Conservation (phyloP, 2,888 invertebrate genomes). For the Suillia variegata region DNA sequence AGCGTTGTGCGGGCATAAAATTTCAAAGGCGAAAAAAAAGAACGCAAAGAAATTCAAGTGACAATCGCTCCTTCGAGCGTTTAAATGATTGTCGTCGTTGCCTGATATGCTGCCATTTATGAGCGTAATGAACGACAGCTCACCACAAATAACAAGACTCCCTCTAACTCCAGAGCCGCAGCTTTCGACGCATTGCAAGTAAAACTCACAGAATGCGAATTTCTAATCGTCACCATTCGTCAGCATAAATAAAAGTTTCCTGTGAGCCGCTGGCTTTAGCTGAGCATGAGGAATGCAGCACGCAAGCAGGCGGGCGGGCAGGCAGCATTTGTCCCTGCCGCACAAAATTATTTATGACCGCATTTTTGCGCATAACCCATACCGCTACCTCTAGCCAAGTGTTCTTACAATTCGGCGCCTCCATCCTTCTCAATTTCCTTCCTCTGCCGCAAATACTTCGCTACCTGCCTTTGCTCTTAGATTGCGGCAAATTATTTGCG, state of each 20-base stretch:
- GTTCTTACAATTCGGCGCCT: no score
- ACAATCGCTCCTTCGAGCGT: slow-evolving; percentile 43
- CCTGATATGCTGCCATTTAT: slow-evolving; percentile 53
- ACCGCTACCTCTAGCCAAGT: no score
- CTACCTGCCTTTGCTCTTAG: background rate
- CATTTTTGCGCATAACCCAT: background rate
- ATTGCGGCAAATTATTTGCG: slow-evolving; percentile 12
- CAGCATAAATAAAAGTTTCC: slow-evolving; percentile 43
- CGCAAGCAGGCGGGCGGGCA: slow-evolving; percentile 5
- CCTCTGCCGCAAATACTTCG: no score
- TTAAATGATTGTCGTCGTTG: slow-evolving; percentile 51
- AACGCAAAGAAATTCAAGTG: slow-evolving; percentile 42
- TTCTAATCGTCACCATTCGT: slow-evolving; percentile 54
- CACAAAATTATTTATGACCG: background rate
- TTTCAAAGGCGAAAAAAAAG: slow-evolving; percentile 15
- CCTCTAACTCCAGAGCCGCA: slow-evolving; percentile 9
- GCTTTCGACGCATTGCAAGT: background rate
- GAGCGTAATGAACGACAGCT: slow-evolving; percentile 49
- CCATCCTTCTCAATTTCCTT: no score
- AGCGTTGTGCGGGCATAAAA: slow-evolving; percentile 10
- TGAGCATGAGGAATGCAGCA: background rate
- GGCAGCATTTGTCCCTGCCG: background rate
- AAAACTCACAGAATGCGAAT: slow-evolving; percentile 3
- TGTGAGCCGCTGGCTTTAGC: slow-evolving; percentile 13
- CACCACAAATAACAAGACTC: slow-evolving; percentile 16